These are phyloP conservation scores for Helicorthomorpha holstii DNA, from an alignment of 1,140 invertebrate species.

Conservation along the genomic window DNA sequence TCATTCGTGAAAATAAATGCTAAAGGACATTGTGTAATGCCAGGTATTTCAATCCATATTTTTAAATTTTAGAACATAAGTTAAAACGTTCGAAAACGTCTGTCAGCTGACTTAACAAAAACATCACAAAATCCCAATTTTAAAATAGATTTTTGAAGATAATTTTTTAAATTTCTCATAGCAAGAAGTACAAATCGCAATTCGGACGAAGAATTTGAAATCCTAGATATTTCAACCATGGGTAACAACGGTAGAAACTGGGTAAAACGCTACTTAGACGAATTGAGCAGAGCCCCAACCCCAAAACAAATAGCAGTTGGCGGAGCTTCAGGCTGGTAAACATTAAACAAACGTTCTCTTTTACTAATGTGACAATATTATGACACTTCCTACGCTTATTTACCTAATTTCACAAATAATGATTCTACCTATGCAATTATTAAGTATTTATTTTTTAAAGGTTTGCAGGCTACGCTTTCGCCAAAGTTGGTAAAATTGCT, in stretches of 20 bases:
- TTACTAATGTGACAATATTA: background rate
- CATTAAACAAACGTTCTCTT: constrained; percentile 9
- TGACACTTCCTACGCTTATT: background rate
- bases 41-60: too few relatives aligned
- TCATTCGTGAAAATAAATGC: too few relatives aligned
- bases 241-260: constrained; percentile 44
- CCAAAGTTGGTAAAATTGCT: constrained; percentile 80
- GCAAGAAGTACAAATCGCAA: constrained; percentile 5
- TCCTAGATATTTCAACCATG: constrained; percentile 32
- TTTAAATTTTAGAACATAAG: too few relatives aligned
- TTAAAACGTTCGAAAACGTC: too few relatives aligned
- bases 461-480: constrained; percentile 71
- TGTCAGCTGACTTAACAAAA: too few relatives aligned
- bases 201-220: constrained; percentile 23
- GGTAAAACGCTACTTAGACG: constrained; percentile 50
- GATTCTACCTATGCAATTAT: constrained; percentile 2
- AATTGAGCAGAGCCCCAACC: constrained; percentile 62
- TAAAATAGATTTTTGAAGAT: too few relatives aligned
- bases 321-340: constrained; percentile 69
- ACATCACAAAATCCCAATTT: too few relatives aligned
- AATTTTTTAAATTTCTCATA: constrained; percentile 7
- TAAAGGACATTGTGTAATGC: too few relatives aligned
- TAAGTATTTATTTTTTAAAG: constrained; percentile 29
- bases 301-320: constrained; percentile 75
- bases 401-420: constrained; percentile 5